Evolutionary conservation across 2,797 vertebrate genomes (phyloP).

Genomic region (Oreonectes daqikongensis): DNA sequence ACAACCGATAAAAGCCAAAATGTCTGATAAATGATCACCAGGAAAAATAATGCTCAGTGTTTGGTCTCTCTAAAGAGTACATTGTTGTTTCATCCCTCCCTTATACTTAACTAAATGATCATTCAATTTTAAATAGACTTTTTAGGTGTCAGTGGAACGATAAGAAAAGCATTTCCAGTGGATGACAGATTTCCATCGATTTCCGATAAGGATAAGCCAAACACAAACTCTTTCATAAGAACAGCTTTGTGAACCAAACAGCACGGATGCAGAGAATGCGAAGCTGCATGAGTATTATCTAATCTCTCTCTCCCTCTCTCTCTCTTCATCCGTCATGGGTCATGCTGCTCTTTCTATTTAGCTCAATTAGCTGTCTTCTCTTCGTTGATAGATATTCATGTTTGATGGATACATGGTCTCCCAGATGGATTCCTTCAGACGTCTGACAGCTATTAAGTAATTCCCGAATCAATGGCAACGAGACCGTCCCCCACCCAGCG

Average conservation of each 20-base stretch:
- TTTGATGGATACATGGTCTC: conserved; percentile 56
- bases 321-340: conserved; percentile 21
- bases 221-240: not conserved
- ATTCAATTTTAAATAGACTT: conserved; percentile 22
- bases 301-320: conserved; percentile 1
- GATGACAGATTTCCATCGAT: conserved; percentile 41
- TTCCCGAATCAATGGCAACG: conserved; percentile 69
- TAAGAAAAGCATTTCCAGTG: conserved; percentile 25
- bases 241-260: conserved; percentile 9
- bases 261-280: conserved; percentile 6
- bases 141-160: not conserved
- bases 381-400: conserved; percentile 62
- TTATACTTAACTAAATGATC: conserved; percentile 4
- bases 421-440: conserved; percentile 62
- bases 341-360: conserved; percentile 41
- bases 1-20: conserved; percentile 27
- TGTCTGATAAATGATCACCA: conserved; percentile 45
- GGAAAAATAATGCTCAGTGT: conserved; percentile 26
- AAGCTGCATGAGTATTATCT: conserved; percentile 8
- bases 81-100: conserved; percentile 3
- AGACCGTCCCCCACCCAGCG: conserved; percentile 32
- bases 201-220: conserved; percentile 16
- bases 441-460: conserved; percentile 70
- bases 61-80: conserved; percentile 14
- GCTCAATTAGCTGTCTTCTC: conserved; percentile 50